phyloP scores from a whole-genome alignment of 2,797 vertebrate species.

The Lithobates pipiens region DNA sequence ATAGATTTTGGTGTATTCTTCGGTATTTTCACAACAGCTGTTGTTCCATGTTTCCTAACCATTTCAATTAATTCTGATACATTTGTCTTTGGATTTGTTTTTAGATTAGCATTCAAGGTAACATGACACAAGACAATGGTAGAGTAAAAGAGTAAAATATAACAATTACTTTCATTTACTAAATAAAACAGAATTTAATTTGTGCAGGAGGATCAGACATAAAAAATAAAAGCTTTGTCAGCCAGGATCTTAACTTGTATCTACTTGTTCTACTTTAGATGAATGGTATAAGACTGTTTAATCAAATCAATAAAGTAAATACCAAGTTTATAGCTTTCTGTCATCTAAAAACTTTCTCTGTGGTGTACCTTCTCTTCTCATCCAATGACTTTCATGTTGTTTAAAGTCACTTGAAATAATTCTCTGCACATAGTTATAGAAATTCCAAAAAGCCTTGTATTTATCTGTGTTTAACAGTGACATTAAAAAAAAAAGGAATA shows the following conservation, averaged over 20 bases:
- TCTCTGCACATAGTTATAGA: background rate
- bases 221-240: constrained; percentile 34
- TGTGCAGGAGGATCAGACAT: constrained; percentile 30
- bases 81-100: constrained; percentile 21
- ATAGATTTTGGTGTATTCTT: constrained; percentile 17
- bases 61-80: constrained; percentile 45
- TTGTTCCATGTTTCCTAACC: constrained; percentile 40
- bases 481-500: too few relatives aligned
- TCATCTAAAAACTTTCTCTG: constrained; percentile 38
- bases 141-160: constrained; percentile 32
- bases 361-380: constrained; percentile 20
- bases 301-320: constrained; percentile 54
- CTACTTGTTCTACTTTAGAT: constrained; percentile 26
- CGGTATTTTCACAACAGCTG: constrained; percentile 10
- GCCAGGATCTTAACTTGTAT: constrained; percentile 32
- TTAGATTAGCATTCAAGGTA: constrained; percentile 37
- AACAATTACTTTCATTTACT: constrained; percentile 28
- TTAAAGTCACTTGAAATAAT: constrained; percentile 22
- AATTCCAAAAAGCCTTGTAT: background rate
- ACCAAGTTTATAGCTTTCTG: background rate
- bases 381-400: constrained; percentile 28
- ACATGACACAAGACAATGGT: constrained; percentile 35
- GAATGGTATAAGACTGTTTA: constrained; percentile 35
- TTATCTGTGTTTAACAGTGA: background rate
- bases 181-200: constrained; percentile 46